phyloP scores from a whole-genome alignment of 2,113 vertebrate genomes.

The Dicaeum eximium region DNA sequence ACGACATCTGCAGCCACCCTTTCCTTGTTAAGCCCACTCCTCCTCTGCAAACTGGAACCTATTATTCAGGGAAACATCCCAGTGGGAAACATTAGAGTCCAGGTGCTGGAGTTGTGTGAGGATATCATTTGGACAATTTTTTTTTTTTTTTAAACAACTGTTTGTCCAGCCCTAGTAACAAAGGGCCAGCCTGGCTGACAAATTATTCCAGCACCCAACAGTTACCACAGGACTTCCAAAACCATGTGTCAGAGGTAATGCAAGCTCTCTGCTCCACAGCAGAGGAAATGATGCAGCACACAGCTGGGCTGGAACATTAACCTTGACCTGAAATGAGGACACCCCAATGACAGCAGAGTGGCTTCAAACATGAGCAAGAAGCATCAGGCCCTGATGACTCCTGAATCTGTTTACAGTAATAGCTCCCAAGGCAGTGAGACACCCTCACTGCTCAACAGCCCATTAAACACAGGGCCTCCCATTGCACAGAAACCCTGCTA shows the following conservation, averaged over 20 bases:
- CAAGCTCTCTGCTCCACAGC: neutral
- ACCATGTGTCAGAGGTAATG: fast-evolving
- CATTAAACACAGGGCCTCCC: fast-evolving
- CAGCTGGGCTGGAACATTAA: neutral
- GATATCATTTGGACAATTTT: neutral
- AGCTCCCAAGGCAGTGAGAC: neutral
- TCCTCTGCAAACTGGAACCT: neutral
- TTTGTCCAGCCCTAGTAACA: neutral
- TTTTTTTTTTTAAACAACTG: neutral
- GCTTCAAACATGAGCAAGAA: neutral
- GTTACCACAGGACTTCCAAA: neutral
- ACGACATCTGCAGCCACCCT: neutral
- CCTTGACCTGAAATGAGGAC: neutral
- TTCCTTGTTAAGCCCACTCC: neutral
- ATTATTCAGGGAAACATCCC: neutral
- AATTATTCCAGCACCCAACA: fast-evolving
- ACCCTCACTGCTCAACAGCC: neutral
- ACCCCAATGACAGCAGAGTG: neutral
- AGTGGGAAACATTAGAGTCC: neutral
- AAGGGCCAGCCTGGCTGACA: neutral
- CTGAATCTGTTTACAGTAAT: neutral
- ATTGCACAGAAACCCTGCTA: neutral
- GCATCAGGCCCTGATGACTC: neutral
- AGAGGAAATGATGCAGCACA: neutral
- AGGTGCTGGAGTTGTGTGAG: neutral